phyloP scores from a whole-genome alignment of 2,888 invertebrate species.

The Yponomeuta plumbellus region DNA sequence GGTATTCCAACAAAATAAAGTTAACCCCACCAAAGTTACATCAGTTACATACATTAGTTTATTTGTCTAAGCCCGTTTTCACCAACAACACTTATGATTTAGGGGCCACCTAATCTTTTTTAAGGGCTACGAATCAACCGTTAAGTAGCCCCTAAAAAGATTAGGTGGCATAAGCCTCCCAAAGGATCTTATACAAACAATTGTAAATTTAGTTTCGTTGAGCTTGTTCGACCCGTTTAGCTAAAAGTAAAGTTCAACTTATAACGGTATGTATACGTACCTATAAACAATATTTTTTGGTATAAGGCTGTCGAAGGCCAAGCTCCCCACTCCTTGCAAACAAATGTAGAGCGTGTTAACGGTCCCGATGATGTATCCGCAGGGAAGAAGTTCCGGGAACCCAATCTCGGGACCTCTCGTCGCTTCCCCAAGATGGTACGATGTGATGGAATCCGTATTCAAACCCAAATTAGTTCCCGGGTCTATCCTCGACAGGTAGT shows the following conservation, averaged over 20 bases:
- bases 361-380: slow-evolving; percentile 94
- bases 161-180: too few species aligned
- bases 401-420: slow-evolving; percentile 87
- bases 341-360: slow-evolving; percentile 92
- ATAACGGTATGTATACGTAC: slow-evolving; percentile 41
- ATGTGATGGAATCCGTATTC: slow-evolving; percentile 91
- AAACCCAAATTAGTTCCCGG: slow-evolving; percentile 92
- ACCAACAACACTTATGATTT: too few species aligned
- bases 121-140: too few species aligned
- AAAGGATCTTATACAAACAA: too few species aligned
- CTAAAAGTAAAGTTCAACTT: not conserved
- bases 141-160: too few species aligned
- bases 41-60: too few species aligned
- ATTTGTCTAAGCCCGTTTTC: too few species aligned
- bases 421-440: slow-evolving; percentile 95
- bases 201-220: too few species aligned
- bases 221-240: too few species aligned
- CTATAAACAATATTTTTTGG: slow-evolving; percentile 97
- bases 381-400: slow-evolving; percentile 93
- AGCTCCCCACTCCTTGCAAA: slow-evolving; percentile 87
- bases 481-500: slow-evolving; percentile 94
- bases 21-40: too few species aligned
- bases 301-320: slow-evolving; percentile 96
- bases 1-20: too few species aligned
- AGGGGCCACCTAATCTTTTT: too few species aligned